Conservation (phyloP, 2,888 invertebrate species). For the Acrocyrtus sp. region DNA sequence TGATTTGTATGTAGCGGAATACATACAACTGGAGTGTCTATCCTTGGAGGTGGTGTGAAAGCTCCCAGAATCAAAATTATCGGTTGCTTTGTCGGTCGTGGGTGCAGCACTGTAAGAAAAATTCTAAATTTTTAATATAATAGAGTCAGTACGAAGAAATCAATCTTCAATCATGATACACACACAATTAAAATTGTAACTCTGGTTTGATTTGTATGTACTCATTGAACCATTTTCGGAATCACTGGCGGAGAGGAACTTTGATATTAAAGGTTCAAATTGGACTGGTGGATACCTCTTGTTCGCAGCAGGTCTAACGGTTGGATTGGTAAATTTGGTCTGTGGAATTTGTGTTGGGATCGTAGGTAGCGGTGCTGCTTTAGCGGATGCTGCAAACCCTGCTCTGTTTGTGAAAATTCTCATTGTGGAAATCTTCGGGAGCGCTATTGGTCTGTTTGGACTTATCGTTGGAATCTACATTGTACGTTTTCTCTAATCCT, state of each 20-base stretch:
- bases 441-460: slow-evolving; percentile 98
- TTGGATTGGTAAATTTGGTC: slow-evolving; percentile 94
- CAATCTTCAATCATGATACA: background rate
- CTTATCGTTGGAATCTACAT: slow-evolving; percentile 98
- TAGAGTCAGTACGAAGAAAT: background rate
- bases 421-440: slow-evolving; percentile 99
- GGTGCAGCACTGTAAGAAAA: slow-evolving; percentile 89
- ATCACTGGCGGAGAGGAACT: slow-evolving; percentile 37
- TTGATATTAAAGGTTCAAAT: slow-evolving; percentile 69
- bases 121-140: slow-evolving; percentile 9
- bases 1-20: slow-evolving; percentile 77
- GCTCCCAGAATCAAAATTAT: slow-evolving; percentile 98
- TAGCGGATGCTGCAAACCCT: slow-evolving; percentile 97
- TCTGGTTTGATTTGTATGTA: slow-evolving; percentile 64
- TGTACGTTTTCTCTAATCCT: slow-evolving; percentile 69
- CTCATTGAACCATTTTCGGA: slow-evolving; percentile 54
- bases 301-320: slow-evolving; percentile 95
- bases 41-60: slow-evolving; percentile 97
- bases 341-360: slow-evolving; percentile 98
- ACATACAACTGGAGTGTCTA: slow-evolving; percentile 95
- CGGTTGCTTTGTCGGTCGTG: slow-evolving; percentile 94
- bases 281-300: slow-evolving; percentile 91
- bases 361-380: slow-evolving; percentile 96
- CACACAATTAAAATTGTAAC: background rate
- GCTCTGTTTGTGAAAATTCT: slow-evolving; percentile 97